Base-by-base conservation (phyloP, 2,797 vertebrate genomes). In the Neopelma chrysocephalum region DNA sequence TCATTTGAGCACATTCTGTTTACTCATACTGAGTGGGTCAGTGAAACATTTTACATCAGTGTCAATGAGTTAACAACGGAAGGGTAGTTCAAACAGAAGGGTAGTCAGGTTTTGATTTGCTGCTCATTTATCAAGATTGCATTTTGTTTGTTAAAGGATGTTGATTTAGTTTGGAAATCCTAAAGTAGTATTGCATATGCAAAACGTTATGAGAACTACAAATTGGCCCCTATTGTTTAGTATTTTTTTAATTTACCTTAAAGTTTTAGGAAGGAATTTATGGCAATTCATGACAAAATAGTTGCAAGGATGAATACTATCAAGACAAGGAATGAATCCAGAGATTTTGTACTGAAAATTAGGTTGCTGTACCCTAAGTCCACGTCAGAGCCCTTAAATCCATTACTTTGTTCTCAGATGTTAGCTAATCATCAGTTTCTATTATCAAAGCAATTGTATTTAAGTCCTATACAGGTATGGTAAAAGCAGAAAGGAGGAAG, bases 161-260 rank as follows among this genome's bases (percentile, higher is more conserved):
- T 40, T 54, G 36, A 76, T 70, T 51, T 27, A 89, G 25, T 64
- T 77, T 79, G 31, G 61, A 40, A 40, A 40, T 65, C 17, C 27
- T 34, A 12, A 42, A 40, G 6, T 45, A 77, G 31, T 17, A 65
- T 6, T 43, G 6, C 25, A 69, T 4, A 16, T 6, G 5, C 36
- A 81, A 58, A 81, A 6, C 13, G 5, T 53, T 78, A 68, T 5
- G 60, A 54, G 23, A 90, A 50, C 8, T 71, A 62, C 8, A 81
- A 77, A 42, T 6, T 83, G 2, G 1, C 3, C 11, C 5, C 1
- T 2, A 0, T 34, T 29, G 2, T 32, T 90, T 11, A 65, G 21
- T 27, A n/a, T 40, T 71, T 38, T 64, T 91, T 91, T 61, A 77
- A 26, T 54, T 87, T 62, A 32, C 6, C 14, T 34, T 70, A 25